Evolutionary conservation across 2,888 invertebrate species (phyloP).

Genomic region (Lacanobia wlatinum): DNA sequence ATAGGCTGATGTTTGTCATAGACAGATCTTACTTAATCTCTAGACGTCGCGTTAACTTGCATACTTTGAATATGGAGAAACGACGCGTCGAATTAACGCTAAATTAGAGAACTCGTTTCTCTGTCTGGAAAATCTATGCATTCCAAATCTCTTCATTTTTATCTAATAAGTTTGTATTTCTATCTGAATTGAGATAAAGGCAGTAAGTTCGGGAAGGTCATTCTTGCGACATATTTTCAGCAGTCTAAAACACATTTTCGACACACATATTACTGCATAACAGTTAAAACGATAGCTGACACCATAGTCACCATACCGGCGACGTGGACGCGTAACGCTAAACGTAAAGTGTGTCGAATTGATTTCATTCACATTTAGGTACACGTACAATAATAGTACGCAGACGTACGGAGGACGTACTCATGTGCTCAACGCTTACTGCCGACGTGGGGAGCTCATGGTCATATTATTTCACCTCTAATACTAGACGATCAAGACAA

Average conservation of each 20-base stretch:
- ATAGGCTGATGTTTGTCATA: not conserved
- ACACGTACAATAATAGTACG: constrained; percentile 53
- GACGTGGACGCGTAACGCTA: constrained; percentile 20
- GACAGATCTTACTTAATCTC: not conserved
- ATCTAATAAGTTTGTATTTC: not conserved
- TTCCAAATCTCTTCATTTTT: too few species aligned
- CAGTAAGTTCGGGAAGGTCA: not conserved
- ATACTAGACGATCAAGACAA: not conserved
- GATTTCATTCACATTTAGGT: constrained; percentile 58
- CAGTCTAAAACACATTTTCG: not conserved
- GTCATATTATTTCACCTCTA: not conserved
- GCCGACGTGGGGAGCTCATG: constrained; percentile 19
- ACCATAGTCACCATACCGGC: constrained; percentile 3
- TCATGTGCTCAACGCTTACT: not conserved
- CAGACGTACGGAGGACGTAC: constrained; percentile 21
- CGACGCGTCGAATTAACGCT: not conserved
- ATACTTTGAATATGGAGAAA: not conserved
- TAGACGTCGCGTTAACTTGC: not conserved
- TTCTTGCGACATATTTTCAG: not conserved
- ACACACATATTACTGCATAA: constrained; percentile 2
- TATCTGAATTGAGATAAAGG: not conserved
- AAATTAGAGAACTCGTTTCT: not conserved
- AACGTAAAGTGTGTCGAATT: constrained; percentile 47
- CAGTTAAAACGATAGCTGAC: constrained; percentile 19
- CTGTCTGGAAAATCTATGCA: not conserved